Base-by-base conservation (phyloP, 2,113 vertebrate species). In the Helogale parvula region DNA sequence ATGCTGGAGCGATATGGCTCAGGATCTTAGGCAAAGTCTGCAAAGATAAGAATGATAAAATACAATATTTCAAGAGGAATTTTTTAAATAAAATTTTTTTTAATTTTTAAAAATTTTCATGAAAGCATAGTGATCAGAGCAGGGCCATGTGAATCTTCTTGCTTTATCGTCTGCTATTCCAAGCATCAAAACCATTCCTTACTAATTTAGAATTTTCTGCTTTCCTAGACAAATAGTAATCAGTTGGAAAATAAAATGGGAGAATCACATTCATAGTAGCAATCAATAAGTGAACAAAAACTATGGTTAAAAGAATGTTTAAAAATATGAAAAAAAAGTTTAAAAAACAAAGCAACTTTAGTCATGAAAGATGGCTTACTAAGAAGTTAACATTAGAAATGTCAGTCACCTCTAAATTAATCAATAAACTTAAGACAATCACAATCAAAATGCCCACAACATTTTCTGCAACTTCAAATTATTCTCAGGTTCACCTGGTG, bases 11-110 rank as follows among this genome's bases (percentile, higher is more conserved):
- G 60, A 99, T 99, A 97, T 99, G 99, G 96, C 99, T 99, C 94
- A 99, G 98, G 97, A 99, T 99, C 99, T 99, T 99, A 21, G 99
- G 99, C 81, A 99, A 99, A 3, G 99, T 99, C 99, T 99, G 97
- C 82, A 96, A 96, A 90, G 71, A 63, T 27, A 87, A 54, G 25
- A 83, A 79, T 57, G 35, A 94, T 25, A n/a, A 90, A 74, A 90
- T 35, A 77, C 69, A 65, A 47, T 65, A 96, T 65, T 92, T 38
- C 85, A 94, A 96, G 96, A 97, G 1, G 0, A 13, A 21, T 33
- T 76, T 87, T 90, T 7, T 27, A 45, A 29, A 63, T 93, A 25
- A 92, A 50, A 3, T 27, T 69, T 81, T 86, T 79, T 92, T 27
- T 63, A 47, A 8, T 85, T 33, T 80, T 65, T 19, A 41, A 88